Evolutionary conservation across 2,888 invertebrate species (phyloP), one percentile per base, ranked within the genome.

Genomic region (Netelia melanura): DNA sequence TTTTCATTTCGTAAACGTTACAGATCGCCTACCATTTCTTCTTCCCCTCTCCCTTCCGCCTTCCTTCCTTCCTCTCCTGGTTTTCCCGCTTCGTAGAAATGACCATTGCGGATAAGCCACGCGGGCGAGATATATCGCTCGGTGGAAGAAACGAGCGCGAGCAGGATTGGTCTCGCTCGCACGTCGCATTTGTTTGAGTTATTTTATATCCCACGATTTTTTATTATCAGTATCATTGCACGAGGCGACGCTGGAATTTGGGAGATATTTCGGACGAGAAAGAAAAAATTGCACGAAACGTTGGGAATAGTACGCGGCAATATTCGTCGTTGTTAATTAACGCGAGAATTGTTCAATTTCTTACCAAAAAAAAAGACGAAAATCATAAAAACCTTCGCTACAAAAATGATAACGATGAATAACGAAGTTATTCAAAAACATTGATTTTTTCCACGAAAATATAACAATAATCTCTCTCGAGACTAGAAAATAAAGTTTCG

Each of bases 151-250:
- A 71, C 52, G 38, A 17, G 78, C 85, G 75, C 58, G 79, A 65
- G 85, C 44, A 58, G 21, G 30, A 21, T 23, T 52, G 17, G 75
- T 76, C 68, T 58, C n/a, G 54, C 23, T 44, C 80, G 74, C 87
- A 71, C 78, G 75, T 85, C 85, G 90, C 93, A 93, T 93, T 93
- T 92, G 91, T 93, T 93, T 93, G 93, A 93, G 93, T 93, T 93
- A 93, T 93, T 92, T 92, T 93, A 93, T 93, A 91, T 92, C 93
- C 92, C 64, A 87, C 90, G 89, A 93, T 93, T 93, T 93, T 93
- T 93, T 92, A 93, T 93, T 93, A 93, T 93, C 92, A 92, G 90
- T 88, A 68, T 67, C 67, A 77, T 21, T 30, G 61, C 44, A 43
- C 11, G 58, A 43, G 11, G n/a, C 6, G 25, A 17, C 52, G n/a